phyloP scores from a whole-genome alignment of 2,113 vertebrate genomes.

The Zosterops borbonicus region DNA sequence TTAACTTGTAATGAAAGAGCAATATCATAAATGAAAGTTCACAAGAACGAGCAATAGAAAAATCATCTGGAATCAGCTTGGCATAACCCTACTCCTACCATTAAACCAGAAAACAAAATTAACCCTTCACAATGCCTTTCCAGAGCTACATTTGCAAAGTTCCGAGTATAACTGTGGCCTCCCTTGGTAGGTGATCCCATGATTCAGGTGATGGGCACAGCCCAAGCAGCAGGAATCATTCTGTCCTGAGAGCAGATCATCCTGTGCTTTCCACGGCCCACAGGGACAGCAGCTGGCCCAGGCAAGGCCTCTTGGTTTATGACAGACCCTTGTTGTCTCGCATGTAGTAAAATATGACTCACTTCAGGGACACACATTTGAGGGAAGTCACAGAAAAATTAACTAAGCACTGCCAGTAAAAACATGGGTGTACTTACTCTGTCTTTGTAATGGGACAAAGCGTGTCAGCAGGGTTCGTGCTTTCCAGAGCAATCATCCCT shows the following conservation, averaged over 20 bases:
- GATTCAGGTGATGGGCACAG: background rate
- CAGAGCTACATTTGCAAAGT: background rate
- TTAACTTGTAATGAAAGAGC: background rate
- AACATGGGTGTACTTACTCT: conserved; percentile 31
- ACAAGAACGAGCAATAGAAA: background rate
- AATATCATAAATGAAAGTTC: background rate
- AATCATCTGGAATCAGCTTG: background rate
- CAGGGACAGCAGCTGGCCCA: background rate
- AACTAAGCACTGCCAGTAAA: conserved; percentile 40
- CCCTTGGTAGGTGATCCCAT: background rate
- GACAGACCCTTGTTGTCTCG: background rate
- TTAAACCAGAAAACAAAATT: background rate
- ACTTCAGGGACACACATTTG: conserved; percentile 30
- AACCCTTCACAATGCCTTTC: fast-evolving
- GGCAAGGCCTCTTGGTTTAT: background rate
- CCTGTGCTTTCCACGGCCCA: background rate
- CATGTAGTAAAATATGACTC: conserved; percentile 17
- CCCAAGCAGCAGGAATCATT: background rate
- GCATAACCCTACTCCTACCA: background rate
- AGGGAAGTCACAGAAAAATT: conserved; percentile 27
- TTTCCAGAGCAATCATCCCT: conserved; percentile 19
- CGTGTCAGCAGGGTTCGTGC: background rate
- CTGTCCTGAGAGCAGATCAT: background rate
- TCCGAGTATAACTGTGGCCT: background rate
- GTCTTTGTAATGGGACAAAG: conserved; percentile 28